phyloP scores from a whole-genome alignment of 2,113 vertebrate species.

The Scopus umbretta region DNA sequence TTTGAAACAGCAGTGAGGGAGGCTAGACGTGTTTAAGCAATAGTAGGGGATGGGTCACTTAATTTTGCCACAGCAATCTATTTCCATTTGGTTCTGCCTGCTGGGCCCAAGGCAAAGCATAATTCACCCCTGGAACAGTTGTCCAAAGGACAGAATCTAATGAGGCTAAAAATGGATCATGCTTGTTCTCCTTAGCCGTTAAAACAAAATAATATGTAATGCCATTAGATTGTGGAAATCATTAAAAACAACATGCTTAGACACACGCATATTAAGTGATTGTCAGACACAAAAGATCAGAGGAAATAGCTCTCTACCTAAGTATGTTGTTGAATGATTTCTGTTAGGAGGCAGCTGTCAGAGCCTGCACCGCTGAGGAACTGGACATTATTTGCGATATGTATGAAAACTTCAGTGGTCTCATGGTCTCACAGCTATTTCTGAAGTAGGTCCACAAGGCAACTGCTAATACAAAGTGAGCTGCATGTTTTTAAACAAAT shows the following conservation, averaged over 20 bases:
- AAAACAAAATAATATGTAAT: background rate
- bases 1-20: background rate
- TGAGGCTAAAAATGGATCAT: background rate
- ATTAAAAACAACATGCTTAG: background rate
- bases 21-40: constrained; percentile 34
- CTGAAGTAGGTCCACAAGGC: background rate
- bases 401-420: background rate
- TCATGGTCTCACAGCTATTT: background rate
- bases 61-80: background rate
- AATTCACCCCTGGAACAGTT: fast-evolving
- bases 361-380: background rate
- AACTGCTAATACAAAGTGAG: constrained; percentile 10
- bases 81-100: constrained; percentile 8
- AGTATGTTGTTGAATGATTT: background rate
- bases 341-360: background rate
- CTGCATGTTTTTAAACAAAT: constrained; percentile 50
- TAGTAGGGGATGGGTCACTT: constrained; percentile 21
- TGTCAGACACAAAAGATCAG: background rate
- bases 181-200: background rate
- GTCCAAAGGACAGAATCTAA: background rate
- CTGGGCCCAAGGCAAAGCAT: background rate
- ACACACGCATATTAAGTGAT: background rate
- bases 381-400: background rate
- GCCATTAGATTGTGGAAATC: background rate
- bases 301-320: background rate